Percentiles rank a stretch among this genome's conserved stretches.
Evolutionary conservation across 1,140 invertebrate species (phyloP).

Genomic region (Drosophila sucinea): DNA sequence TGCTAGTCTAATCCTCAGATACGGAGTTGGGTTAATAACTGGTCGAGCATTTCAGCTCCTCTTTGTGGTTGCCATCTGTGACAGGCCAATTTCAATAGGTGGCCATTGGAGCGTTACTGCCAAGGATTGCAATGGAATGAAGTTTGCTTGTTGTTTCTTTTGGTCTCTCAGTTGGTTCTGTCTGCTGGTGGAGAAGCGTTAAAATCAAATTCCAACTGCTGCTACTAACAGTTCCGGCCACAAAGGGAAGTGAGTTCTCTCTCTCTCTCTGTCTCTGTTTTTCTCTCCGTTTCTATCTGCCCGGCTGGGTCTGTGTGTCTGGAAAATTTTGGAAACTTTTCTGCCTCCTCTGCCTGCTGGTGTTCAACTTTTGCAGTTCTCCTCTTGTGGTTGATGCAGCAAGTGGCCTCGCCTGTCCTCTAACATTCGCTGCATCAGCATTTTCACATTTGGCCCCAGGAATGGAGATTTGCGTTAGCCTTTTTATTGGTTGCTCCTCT

Average conservation of each 20-base stretch:
- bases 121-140: conserved; percentile 32
- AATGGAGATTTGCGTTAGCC: conserved; percentile 45
- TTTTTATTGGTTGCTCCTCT: conserved; percentile 63
- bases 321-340: conserved; percentile 68
- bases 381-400: conserved; percentile 52
- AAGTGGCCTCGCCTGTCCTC: conserved; percentile 42
- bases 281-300: too few relatives aligned
- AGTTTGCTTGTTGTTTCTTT: conserved; percentile 26
- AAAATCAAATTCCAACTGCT: conserved; percentile 72
- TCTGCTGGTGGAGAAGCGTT: conserved; percentile 44
- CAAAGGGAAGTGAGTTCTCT: conserved; percentile 1
- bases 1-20: conserved; percentile 16
- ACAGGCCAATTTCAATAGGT: conserved; percentile 61
- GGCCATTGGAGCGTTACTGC: conserved; percentile 38
- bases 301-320: conserved; percentile 45
- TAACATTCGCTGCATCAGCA: conserved; percentile 49
- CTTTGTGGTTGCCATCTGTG: conserved; percentile 16
- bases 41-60: conserved; percentile 48
- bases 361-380: conserved; percentile 61
- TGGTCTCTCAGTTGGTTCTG: conserved; percentile 37
- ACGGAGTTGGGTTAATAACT: conserved; percentile 50
- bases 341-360: conserved; percentile 18
- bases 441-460: conserved; percentile 49
- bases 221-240: conserved; percentile 58
- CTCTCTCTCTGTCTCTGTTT: too few relatives aligned